Percentiles rank a stretch among this genome's conserved stretches.
Evolutionary conservation across 2,888 invertebrate genomes (phyloP).

Genomic region (Eutolmus rufibarbis): DNA sequence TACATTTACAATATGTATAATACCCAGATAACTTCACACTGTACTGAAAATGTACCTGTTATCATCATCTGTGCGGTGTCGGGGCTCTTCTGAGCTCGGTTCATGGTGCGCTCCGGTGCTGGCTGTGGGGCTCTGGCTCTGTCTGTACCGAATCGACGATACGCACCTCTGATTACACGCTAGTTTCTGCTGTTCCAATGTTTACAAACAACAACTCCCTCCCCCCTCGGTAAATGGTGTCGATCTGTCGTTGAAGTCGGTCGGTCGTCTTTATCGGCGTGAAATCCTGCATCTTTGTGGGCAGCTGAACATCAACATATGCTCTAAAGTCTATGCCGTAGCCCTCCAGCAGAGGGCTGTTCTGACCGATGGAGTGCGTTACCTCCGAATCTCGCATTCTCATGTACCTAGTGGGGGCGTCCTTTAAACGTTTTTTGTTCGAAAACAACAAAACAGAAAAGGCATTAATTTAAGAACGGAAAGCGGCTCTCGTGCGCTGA

Average conservation of each 20-base stretch:
- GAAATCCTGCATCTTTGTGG: not conserved
- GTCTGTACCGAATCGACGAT: not conserved
- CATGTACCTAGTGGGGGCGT: not conserved
- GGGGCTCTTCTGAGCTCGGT: not conserved
- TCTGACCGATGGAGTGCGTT: not conserved
- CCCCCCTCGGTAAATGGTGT: not conserved
- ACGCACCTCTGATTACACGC: not conserved
- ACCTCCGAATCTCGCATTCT: not conserved
- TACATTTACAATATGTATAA: not conserved
- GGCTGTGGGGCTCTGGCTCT: not conserved
- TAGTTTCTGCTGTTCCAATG: not conserved
- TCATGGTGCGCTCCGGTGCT: not conserved
- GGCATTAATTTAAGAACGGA: not conserved
- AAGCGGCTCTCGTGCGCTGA: not conserved
- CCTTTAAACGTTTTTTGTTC: not conserved
- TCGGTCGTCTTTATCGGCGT: not conserved
- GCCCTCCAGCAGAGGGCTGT: not conserved
- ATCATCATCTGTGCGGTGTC: not conserved
- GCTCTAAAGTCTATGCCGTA: not conserved
- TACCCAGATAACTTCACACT: not conserved
- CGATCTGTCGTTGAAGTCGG: not conserved
- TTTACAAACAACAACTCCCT: not conserved
- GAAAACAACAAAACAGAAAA: not conserved
- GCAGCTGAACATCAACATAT: not conserved
- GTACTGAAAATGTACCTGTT: not conserved